Evolutionary conservation across 2,888 invertebrate species (phyloP).

Genomic region (Rotaria macrura): DNA sequence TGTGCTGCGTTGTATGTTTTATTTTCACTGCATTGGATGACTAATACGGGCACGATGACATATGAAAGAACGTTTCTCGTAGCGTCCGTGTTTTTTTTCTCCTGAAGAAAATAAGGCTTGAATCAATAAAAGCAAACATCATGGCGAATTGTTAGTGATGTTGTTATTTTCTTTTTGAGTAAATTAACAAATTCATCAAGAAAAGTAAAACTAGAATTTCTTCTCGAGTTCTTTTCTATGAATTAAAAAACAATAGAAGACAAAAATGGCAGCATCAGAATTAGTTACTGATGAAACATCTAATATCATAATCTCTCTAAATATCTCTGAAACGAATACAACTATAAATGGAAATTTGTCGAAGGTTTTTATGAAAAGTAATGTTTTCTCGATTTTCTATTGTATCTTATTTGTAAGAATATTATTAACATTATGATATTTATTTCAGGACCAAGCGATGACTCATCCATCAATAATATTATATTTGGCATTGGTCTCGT

Average conservation of each 20-base stretch:
- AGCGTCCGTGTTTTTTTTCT: background rate
- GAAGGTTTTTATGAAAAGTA: background rate
- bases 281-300: background rate
- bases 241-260: too few species aligned
- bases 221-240: background rate
- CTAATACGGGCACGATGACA: background rate
- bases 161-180: background rate
- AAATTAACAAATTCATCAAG: background rate
- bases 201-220: background rate
- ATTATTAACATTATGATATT: background rate
- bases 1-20: background rate
- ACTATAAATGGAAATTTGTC: background rate
- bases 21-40: background rate
- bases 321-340: background rate
- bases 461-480: background rate
- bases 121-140: background rate
- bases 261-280: background rate
- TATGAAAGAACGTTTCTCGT: background rate
- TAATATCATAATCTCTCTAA: background rate
- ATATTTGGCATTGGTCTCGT: background rate
- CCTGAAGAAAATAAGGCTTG: background rate
- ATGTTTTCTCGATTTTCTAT: background rate
- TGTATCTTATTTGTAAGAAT: background rate
- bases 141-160: background rate
- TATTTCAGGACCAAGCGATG: background rate